Conservation (phyloP, 1,140 invertebrate genomes). For the Hormaphis cornu region DNA sequence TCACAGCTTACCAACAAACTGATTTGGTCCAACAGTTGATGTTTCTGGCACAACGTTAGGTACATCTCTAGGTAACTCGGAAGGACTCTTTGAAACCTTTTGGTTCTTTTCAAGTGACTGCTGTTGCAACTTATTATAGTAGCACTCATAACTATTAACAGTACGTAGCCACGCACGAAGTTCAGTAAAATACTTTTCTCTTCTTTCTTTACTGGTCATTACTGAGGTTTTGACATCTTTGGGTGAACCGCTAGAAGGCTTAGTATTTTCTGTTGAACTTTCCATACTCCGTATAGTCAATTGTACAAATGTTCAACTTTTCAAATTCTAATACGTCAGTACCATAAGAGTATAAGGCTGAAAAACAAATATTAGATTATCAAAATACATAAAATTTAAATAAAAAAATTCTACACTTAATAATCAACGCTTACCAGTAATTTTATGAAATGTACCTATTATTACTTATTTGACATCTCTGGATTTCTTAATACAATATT, state of each 20-base stretch:
- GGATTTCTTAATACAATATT: too few relatives aligned
- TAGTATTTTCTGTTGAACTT: not conserved
- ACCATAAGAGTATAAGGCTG: too few relatives aligned
- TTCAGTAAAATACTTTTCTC: slow-evolving; percentile 14
- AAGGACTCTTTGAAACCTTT: not conserved
- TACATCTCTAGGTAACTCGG: not conserved
- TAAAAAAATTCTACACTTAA: too few relatives aligned
- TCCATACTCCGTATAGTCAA: not conserved
- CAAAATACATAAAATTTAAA: not conserved
- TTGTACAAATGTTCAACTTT: not conserved
- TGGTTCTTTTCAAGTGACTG: not conserved
- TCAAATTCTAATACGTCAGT: too few relatives aligned
- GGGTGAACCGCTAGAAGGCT: not conserved
- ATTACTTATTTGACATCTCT: too few relatives aligned
- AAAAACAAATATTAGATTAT: too few relatives aligned
- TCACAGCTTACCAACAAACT: not conserved
- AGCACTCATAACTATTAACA: slow-evolving; percentile 16
- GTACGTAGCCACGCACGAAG: not conserved
- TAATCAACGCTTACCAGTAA: too few relatives aligned
- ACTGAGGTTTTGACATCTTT: not conserved
- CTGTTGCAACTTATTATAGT: slow-evolving; percentile 2
- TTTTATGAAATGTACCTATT: too few relatives aligned
- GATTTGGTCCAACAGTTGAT: not conserved
- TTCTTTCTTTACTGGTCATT: not conserved
- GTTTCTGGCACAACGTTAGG: not conserved